A percentile compares a stretch with the other conserved stretches of the same genome.
Conservation (phyloP, 2,888 invertebrate species). For the Nomada flava region DNA sequence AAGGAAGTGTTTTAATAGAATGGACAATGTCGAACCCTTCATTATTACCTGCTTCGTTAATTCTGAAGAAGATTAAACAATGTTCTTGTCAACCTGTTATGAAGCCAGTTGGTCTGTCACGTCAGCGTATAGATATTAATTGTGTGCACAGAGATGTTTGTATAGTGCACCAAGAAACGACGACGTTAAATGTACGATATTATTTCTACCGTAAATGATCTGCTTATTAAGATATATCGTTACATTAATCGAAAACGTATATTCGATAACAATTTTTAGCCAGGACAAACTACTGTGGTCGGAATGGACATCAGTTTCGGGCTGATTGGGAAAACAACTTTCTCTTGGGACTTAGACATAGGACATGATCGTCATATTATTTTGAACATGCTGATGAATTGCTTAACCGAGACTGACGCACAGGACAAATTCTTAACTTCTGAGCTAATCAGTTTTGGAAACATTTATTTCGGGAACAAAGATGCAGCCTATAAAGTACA, state of each 20-base stretch:
- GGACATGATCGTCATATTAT: conserved; percentile 79
- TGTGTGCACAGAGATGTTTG: conserved; percentile 61
- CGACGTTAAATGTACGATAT: conserved; percentile 46
- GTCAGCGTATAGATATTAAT: conserved; percentile 27
- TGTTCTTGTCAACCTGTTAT: conserved; percentile 51
- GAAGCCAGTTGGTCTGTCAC: conserved; percentile 36
- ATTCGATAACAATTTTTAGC: conserved; percentile 26
- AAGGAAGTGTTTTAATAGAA: conserved; percentile 38
- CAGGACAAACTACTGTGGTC: conserved; percentile 57
- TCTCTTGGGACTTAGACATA: conserved; percentile 82
- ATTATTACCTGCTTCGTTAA: conserved; percentile 31
- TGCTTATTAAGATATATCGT: neutral
- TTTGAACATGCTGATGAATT: conserved; percentile 76
- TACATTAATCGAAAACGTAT: neutral
- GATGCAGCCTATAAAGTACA: conserved; percentile 44
- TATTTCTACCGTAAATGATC: neutral
- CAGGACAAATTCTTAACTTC: conserved; percentile 30
- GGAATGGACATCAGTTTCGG: conserved; percentile 79
- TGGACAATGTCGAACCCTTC: conserved; percentile 47
- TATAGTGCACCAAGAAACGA: conserved; percentile 29
- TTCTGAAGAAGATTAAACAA: conserved; percentile 38
- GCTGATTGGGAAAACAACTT: conserved; percentile 73
- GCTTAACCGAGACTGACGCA: conserved; percentile 56
- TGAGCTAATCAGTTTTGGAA: conserved; percentile 37
- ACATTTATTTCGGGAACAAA: conserved; percentile 53